Conservation (phyloP, 2,888 invertebrate genomes). For the Idaea straminata region DNA sequence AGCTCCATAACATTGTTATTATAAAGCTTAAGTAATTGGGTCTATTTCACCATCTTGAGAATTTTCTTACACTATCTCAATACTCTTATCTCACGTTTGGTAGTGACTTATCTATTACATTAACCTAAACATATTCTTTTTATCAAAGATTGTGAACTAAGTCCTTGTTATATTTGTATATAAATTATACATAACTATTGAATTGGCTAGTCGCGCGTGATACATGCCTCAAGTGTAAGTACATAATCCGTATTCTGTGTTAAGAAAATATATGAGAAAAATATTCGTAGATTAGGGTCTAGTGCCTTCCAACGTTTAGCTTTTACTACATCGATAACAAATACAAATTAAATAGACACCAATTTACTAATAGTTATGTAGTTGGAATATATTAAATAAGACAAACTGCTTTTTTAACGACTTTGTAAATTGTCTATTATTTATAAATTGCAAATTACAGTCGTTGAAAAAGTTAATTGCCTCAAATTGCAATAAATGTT, state of each 20-base stretch:
- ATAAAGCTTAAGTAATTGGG: slow-evolving; percentile 1
- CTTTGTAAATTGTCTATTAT: not conserved
- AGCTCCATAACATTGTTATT: slow-evolving; percentile 6
- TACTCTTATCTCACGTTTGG: not conserved
- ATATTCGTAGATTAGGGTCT: slow-evolving; percentile 71
- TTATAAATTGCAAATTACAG: not conserved
- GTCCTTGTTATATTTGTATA: slow-evolving; percentile 38
- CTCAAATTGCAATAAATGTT: not conserved
- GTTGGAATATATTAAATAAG: not conserved
- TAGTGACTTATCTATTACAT: not conserved
- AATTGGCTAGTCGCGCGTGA: slow-evolving; percentile 67
- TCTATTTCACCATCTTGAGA: not conserved
- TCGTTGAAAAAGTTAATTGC: not conserved
- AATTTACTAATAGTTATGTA: not conserved
- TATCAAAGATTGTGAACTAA: not conserved
- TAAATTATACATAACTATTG: slow-evolving; percentile 28
- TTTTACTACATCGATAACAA: slow-evolving; percentile 53
- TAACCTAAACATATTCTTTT: slow-evolving; percentile 17
- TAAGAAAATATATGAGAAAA: slow-evolving; percentile 69
- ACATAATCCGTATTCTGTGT: slow-evolving; percentile 46
- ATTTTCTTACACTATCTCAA: not conserved
- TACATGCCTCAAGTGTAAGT: slow-evolving; percentile 32
- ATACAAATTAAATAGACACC: slow-evolving; percentile 15
- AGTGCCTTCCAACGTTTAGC: slow-evolving; percentile 73
- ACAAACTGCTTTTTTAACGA: not conserved